Evolutionary conservation across 2,888 invertebrate genomes (phyloP), one percentile per base, ranked within the genome.

Genomic region (Temnothorax ravouxi): DNA sequence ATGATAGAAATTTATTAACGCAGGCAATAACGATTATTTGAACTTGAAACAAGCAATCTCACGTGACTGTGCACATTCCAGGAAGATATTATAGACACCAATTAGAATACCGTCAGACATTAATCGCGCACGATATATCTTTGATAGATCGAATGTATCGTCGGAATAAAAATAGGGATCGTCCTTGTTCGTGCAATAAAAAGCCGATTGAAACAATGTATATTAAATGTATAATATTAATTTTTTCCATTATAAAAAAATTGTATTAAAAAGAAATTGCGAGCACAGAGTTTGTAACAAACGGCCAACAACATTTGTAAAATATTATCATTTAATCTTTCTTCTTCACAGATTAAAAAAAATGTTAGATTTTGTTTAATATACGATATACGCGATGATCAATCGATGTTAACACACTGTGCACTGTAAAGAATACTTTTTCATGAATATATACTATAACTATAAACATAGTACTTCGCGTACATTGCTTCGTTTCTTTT

Each of bases 1-100:
- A 44, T n/a, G 9, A 25, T 25, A 72, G 25, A 56, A 59, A 59
- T 72, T 56, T 25, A 25, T 72, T 59, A 72, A 56, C 18, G 25
- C 25, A 11, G 25, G 8, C 41, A 44, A 59, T 34, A 15, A 52
- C n/a, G n/a, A 38, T 75, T 41, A 38, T 41, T 54, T 34, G 15
- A 61, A 74, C 29, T 38, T 44, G 54, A 29, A 25, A 44, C 11
- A 44, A 52, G 52, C 50, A 50, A 52, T 25, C 62, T 72, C 34
- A 25, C 72, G 61, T 67, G 72, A 80, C 54, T 76, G 38, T 44
- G 38, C 61, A 50, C 50, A 62, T 34, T n/a, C 47, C 54, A 38
- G 34, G 44, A 44, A 86, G 85, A 47, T 59, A 77, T 76, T 83
- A 83, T 62, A 25, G 52, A 69, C 44, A 21, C 83, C 80, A 85